Evolutionary conservation across 2,113 vertebrate species (phyloP).

Genomic region (Mungos mungo): DNA sequence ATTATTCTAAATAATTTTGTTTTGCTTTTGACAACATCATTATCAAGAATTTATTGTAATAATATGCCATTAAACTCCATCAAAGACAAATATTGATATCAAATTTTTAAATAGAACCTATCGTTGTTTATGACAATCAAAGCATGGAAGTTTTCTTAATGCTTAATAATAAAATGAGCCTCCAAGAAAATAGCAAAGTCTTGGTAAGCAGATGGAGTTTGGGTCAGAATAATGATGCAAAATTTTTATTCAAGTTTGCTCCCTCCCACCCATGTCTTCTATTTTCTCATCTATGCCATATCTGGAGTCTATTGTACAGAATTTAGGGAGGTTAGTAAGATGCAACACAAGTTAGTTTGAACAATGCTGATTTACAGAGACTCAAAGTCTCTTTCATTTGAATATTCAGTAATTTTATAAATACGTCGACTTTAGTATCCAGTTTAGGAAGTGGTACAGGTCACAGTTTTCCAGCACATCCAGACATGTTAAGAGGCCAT

Average conservation of each 20-base stretch:
- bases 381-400: background rate
- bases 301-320: background rate
- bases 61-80: background rate
- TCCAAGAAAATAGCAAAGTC: background rate
- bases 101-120: background rate
- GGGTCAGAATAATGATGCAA: slow-evolving; percentile 49
- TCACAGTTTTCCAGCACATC: background rate
- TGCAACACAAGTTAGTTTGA: background rate
- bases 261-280: background rate
- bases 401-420: background rate
- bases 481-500: background rate
- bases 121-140: background rate
- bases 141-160: background rate
- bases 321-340: background rate
- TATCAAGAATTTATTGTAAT: background rate
- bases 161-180: slow-evolving; percentile 36
- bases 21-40: background rate
- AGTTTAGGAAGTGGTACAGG: background rate
- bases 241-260: slow-evolving; percentile 31
- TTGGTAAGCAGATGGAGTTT: slow-evolving; percentile 40
- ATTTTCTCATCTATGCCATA: background rate
- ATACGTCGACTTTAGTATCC: background rate
- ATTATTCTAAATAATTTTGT: background rate
- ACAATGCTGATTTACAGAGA: background rate
- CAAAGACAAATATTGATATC: slow-evolving; percentile 22